Evolutionary conservation across 2,113 vertebrate species (phyloP).

Genomic region (Perccottus glenii): DNA sequence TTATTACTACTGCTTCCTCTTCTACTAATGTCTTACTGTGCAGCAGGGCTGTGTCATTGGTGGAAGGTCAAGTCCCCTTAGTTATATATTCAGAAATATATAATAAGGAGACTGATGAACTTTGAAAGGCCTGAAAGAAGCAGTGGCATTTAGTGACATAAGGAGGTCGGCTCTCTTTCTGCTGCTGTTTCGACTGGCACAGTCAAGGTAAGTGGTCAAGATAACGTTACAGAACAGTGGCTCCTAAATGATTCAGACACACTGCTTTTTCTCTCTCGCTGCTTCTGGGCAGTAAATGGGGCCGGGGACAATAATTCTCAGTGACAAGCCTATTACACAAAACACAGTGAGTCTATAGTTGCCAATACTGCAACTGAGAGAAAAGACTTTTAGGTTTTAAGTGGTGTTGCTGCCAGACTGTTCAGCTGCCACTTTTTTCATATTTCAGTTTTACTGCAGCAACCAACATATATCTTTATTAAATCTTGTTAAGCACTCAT

Average conservation of each 20-base stretch:
- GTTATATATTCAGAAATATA: slow-evolving; percentile 15
- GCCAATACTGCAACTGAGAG: slow-evolving; percentile 34
- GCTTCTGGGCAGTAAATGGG: slow-evolving; percentile 49
- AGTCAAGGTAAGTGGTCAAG: slow-evolving; percentile 48
- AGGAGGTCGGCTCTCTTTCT: slow-evolving; percentile 7
- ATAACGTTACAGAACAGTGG: slow-evolving; percentile 51
- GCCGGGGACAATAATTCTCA: slow-evolving; percentile 61
- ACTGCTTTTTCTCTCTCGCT: slow-evolving; percentile 20
- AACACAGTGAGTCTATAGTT: slow-evolving; percentile 34
- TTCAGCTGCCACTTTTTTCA: background rate
- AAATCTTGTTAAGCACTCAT: background rate
- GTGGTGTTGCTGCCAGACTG: slow-evolving; percentile 2
- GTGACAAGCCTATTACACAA: slow-evolving; percentile 68
- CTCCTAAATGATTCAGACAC: slow-evolving; percentile 54
- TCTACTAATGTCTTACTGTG: background rate
- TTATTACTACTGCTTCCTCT: too few relatives aligned
- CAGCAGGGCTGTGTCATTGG: background rate
- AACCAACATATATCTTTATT: background rate
- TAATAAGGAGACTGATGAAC: slow-evolving; percentile 16
- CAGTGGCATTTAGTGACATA: slow-evolving; percentile 35
- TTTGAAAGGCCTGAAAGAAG: slow-evolving; percentile 14
- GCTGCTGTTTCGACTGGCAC: slow-evolving; percentile 25
- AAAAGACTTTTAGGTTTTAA: slow-evolving; percentile 26
- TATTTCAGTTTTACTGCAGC: background rate
- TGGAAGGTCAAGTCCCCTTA: slow-evolving; percentile 1